Percentiles rank a stretch among this genome's conserved stretches.
Evolutionary conservation across 1,140 invertebrate genomes (phyloP).

Genomic region (Cherax destructor): DNA sequence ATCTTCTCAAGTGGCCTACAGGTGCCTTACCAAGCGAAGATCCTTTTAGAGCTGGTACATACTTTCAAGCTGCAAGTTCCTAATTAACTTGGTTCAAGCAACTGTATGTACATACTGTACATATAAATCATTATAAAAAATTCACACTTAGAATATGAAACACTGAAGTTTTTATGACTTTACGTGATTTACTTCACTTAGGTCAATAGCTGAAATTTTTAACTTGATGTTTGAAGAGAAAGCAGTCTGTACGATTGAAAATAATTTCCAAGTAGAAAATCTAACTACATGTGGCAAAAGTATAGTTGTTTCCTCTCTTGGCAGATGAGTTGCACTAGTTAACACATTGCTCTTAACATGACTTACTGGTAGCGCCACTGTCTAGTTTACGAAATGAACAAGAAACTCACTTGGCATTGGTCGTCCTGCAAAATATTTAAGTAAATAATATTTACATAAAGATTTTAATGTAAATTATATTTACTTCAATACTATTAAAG

Average conservation of each 20-base stretch:
- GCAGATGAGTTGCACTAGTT: conserved; percentile 24
- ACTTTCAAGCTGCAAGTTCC: conserved; percentile 67
- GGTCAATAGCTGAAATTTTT: conserved; percentile 20
- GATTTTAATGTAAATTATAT: conserved; percentile 18
- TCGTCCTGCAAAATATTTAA: conserved; percentile 41
- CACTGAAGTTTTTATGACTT: conserved; percentile 57
- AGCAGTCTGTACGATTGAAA: conserved; percentile 49
- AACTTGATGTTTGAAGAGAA: conserved; percentile 48
- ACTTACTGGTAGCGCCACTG: conserved; percentile 38
- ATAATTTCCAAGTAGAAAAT: conserved; percentile 68
- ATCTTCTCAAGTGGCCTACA: conserved; percentile 53
- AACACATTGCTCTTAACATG: conserved; percentile 34
- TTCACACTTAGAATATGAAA: conserved; percentile 62
- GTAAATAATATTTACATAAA: conserved; percentile 1
- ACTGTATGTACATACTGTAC: conserved; percentile 48
- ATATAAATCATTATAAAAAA: conserved; percentile 70
- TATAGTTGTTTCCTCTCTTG: conserved; percentile 47
- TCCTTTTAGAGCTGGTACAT: conserved; percentile 56
- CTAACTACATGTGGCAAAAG: conserved; percentile 59
- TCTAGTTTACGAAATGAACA: conserved; percentile 43
- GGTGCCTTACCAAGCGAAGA: conserved; percentile 48
- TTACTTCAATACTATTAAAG: background rate
- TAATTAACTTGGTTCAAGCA: conserved; percentile 44
- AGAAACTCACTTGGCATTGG: conserved; percentile 45
- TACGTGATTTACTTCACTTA: conserved; percentile 43